Evolutionary conservation across 2,797 vertebrate species (phyloP).

Genomic region (Myripristis jacobus): DNA sequence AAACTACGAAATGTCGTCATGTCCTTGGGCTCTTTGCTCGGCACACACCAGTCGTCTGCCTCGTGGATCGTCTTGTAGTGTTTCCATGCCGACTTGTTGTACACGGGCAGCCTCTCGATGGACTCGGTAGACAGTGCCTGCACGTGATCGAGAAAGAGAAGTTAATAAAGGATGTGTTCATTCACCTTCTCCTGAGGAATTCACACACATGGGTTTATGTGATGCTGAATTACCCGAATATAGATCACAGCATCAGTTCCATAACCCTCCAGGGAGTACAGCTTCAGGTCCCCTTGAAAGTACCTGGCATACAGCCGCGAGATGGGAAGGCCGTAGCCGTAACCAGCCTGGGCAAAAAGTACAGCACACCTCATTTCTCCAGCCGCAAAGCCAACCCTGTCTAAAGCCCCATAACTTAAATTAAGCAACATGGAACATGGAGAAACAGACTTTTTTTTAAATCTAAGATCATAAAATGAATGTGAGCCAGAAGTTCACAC

Average conservation of each 20-base stretch:
- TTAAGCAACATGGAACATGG: not conserved
- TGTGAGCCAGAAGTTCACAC: too few species aligned
- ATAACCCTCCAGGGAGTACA: slow-evolving; percentile 96
- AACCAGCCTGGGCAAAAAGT: slow-evolving; percentile 88
- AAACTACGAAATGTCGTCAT: slow-evolving; percentile 95
- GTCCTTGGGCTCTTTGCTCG: slow-evolving; percentile 97
- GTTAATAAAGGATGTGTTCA: not conserved
- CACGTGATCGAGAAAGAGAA: not conserved
- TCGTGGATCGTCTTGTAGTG: slow-evolving; percentile 95
- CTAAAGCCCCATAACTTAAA: not conserved
- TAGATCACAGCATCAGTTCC: slow-evolving; percentile 97
- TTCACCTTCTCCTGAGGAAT: not conserved
- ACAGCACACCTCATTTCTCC: not conserved
- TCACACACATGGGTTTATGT: not conserved
- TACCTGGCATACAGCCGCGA: slow-evolving; percentile 97
- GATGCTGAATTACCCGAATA: slow-evolving; percentile 87
- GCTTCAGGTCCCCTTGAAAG: slow-evolving; percentile 97
- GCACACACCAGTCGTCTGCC: slow-evolving; percentile 97
- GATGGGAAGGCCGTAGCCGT: slow-evolving; percentile 96
- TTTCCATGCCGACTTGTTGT: slow-evolving; percentile 98
- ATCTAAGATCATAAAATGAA: too few species aligned
- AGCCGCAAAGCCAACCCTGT: not conserved
- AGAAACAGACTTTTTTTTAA: too few species aligned
- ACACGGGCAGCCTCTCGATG: slow-evolving; percentile 95
- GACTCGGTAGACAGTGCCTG: slow-evolving; percentile 97